These are phyloP conservation scores for Champsocephalus gunnari DNA, from an alignment of 2,797 vertebrate species.

Conservation along the genomic window DNA sequence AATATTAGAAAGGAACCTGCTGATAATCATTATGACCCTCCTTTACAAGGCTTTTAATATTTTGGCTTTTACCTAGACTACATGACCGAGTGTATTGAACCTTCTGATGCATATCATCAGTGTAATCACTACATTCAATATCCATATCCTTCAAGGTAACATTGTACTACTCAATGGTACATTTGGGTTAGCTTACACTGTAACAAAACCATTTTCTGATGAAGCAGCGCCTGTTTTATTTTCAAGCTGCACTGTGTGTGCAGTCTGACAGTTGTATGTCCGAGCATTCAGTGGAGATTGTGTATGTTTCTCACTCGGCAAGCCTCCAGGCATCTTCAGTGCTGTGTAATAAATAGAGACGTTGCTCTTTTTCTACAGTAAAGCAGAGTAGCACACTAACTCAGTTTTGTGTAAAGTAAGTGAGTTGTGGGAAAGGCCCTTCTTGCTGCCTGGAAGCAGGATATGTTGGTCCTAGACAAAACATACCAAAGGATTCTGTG, in stretches of 20 bases:
- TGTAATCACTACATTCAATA: neutral
- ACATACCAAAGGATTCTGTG: slow-evolving; percentile 73
- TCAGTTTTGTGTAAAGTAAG: slow-evolving; percentile 12
- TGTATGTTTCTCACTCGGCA: slow-evolving; percentile 32
- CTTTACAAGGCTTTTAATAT: neutral
- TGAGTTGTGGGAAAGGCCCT: slow-evolving; percentile 61
- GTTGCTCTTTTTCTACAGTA: neutral
- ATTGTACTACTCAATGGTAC: too few species aligned
- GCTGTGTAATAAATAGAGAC: slow-evolving; percentile 28
- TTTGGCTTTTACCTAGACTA: neutral
- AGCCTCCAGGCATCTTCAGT: slow-evolving; percentile 24
- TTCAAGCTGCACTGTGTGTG: slow-evolving; percentile 17
- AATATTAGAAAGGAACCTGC: neutral
- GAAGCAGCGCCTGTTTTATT: slow-evolving; percentile 8
- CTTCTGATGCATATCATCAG: neutral
- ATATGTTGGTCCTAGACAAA: slow-evolving; percentile 75
- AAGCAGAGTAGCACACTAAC: slow-evolving; percentile 4
- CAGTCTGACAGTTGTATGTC: slow-evolving; percentile 48
- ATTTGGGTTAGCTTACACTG: neutral
- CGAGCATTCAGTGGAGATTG: neutral
- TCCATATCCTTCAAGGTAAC: neutral
- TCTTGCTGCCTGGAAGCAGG: slow-evolving; percentile 65
- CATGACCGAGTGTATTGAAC: neutral
- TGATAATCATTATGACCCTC: neutral
- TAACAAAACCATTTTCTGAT: neutral